A percentile compares a stretch with the other conserved stretches of the same genome.
Conservation (phyloP, 2,797 vertebrate species). For the Balearica regulorum region DNA sequence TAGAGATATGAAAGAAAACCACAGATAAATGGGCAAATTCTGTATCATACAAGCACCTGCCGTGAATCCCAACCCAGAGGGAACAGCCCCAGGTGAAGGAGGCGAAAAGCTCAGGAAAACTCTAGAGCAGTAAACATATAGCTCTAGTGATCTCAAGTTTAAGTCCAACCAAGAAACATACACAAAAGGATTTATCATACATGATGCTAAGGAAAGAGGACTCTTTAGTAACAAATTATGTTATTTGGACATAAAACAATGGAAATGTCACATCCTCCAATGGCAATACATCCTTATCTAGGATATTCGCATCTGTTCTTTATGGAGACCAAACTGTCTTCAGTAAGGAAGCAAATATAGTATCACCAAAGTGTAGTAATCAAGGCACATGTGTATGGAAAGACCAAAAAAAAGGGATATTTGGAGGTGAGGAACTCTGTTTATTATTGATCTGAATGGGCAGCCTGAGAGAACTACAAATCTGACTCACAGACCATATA, state of each 20-base stretch:
- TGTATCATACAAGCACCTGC: rapidly evolving
- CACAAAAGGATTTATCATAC: not conserved
- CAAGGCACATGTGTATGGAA: rapidly evolving
- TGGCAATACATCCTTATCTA: not conserved
- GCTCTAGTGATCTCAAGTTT: not conserved
- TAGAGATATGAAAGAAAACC: not conserved
- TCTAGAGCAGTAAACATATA: not conserved
- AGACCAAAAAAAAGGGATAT: not conserved
- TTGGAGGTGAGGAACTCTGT: not conserved
- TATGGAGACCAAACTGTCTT: not conserved
- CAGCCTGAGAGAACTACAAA: not conserved
- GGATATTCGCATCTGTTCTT: not conserved
- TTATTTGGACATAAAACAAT: not conserved
- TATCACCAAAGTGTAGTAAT: not conserved
- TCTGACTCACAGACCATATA: not conserved
- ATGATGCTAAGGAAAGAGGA: not conserved
- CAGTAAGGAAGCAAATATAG: not conserved
- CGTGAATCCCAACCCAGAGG: not conserved
- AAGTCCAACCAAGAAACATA: not conserved
- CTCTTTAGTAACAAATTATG: not conserved
- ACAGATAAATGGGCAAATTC: not conserved
- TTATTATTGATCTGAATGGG: not conserved
- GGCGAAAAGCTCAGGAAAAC: not conserved
- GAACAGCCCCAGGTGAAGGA: not conserved
- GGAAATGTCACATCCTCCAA: not conserved